A percentile compares a stretch with the other conserved stretches of the same genome.
These are phyloP conservation scores for Berghia stephanieae DNA, from an alignment of 1,140 invertebrate genomes.

Conservation along the genomic window DNA sequence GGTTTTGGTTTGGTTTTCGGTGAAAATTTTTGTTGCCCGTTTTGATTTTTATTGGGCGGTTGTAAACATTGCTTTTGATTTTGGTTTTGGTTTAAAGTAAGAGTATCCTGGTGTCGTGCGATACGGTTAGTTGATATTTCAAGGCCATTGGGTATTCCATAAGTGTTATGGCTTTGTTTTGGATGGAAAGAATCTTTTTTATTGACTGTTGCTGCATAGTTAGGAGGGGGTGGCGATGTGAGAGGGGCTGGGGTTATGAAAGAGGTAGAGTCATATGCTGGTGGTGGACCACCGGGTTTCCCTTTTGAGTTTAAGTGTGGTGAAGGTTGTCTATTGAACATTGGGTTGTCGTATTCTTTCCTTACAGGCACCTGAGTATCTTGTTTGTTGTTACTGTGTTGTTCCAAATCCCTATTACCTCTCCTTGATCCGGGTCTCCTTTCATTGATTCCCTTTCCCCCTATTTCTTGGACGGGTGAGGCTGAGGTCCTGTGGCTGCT, in stretches of 20 bases:
- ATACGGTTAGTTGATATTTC: neutral
- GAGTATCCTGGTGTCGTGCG: neutral
- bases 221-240: neutral
- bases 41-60: neutral
- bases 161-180: slow-evolving; percentile 13
- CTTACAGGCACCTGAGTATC: neutral
- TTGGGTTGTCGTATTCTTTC: slow-evolving; percentile 29
- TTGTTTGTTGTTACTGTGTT: neutral
- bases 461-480: neutral
- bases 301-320: neutral
- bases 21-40: neutral
- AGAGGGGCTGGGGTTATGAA: neutral
- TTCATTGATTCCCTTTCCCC: neutral
- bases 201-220: neutral
- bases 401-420: neutral
- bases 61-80: neutral
- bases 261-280: slow-evolving; percentile 2
- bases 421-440: neutral
- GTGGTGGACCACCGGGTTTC: too few relatives aligned
- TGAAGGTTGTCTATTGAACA: slow-evolving; percentile 9
- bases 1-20: neutral
- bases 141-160: neutral
- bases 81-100: neutral
- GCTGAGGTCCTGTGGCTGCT: neutral
- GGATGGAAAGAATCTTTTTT: neutral